A percentile compares a stretch with the other conserved stretches of the same genome.
Conservation (phyloP, 1,140 invertebrate genomes). For the Aphidius ervi region DNA sequence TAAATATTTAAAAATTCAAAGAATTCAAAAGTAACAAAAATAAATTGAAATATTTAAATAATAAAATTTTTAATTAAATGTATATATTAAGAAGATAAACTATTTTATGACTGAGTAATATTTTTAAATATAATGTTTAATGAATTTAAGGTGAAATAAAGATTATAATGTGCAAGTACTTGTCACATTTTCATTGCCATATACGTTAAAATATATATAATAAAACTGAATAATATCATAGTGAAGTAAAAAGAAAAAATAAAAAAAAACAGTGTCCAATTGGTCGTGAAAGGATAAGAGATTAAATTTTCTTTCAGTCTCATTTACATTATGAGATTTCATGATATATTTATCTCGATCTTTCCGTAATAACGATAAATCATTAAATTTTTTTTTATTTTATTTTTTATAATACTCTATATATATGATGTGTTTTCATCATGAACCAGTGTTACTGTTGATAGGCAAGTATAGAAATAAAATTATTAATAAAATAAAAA, state of each 20-base stretch:
- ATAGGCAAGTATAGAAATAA: slow-evolving; percentile 30
- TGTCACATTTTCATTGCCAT: neutral
- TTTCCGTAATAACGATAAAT: slow-evolving; percentile 31
- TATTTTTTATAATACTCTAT: neutral
- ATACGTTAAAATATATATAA: slow-evolving; percentile 1
- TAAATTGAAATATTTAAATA: too few relatives aligned
- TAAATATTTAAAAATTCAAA: too few relatives aligned
- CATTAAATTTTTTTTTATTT: slow-evolving; percentile 6
- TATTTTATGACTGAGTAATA: too few relatives aligned
- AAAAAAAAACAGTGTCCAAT: slow-evolving; percentile 10
- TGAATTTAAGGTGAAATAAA: too few relatives aligned
- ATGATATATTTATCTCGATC: slow-evolving; percentile 24
- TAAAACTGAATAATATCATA: slow-evolving; percentile 10
- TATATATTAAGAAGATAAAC: too few relatives aligned
- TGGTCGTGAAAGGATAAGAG: slow-evolving; percentile 17
- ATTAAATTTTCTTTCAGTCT: slow-evolving; percentile 36
- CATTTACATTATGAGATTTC: slow-evolving; percentile 6
- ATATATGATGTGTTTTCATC: slow-evolving; percentile 18
- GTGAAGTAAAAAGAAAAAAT: neutral
- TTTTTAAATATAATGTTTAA: too few relatives aligned
- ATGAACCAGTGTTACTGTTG: slow-evolving; percentile 14
- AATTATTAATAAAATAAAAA: neutral
- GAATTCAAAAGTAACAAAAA: too few relatives aligned
- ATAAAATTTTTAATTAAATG: too few relatives aligned
- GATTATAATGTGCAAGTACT: too few relatives aligned